Base-by-base conservation (phyloP, 2,113 vertebrate genomes). In the Callopanchax toddi region DNA sequence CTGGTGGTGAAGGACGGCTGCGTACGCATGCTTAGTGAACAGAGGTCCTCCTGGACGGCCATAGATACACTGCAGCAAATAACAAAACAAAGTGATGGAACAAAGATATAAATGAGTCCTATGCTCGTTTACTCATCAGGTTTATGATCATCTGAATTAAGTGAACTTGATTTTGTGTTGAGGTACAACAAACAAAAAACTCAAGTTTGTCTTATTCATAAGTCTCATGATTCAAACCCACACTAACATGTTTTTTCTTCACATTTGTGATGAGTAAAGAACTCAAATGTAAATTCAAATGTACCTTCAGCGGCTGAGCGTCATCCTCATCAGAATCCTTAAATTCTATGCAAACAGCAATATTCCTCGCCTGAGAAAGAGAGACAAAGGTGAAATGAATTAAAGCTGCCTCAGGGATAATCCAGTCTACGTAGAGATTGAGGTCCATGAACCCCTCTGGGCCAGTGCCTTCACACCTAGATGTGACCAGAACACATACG, bases 251-350 rank as follows among this genome's bases (percentile, higher is more conserved):
- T 34, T 36, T 50, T 43, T 9, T 53, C 20, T 43, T 40, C 58
- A 51, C 11, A 26, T 21, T 16, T 9, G 3, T 12, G 26, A 40
- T n/a, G n/a, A 22, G 20, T 22, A 21, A 5, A 34, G 7, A 15
- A n/a, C 3, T 12, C 5, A 45, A 21, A n/a, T 52, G 23, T n/a
- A n/a, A n/a, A n/a, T n/a, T n/a, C 25, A 39, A 71, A 87, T 82
- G 61, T 71, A 99, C 97, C 95, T 94, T 97, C 45, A 99, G 86
- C 10, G 96, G 91, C 66, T 88, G 92, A 21, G 94, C 92, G 62
- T 96, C 94, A 63, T 97, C 95, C 40, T 95, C 94, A 76, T 99
- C 97, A 3, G 94, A 96, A 72, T 99, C 97, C 86, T 92, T 97
- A 89, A 99, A 99, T 83, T 98, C 95, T 74, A 98, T 91, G 56